phyloP scores from a whole-genome alignment of 2,888 invertebrate genomes.

The Parnassius mnemosyne region DNA sequence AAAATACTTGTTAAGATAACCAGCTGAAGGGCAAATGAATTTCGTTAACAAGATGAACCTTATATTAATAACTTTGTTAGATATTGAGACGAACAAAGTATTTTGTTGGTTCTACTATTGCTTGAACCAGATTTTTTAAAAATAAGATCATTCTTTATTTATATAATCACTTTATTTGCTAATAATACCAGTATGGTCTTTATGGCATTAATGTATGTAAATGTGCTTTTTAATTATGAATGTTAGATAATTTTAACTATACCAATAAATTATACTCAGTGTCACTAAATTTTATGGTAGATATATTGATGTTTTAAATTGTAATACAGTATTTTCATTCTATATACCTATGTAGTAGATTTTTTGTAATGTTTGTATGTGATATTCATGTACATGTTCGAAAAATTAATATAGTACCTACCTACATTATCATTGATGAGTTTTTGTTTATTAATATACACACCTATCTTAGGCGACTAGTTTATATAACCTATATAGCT shows the following conservation, averaged over 20 bases:
- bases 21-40: too few relatives aligned
- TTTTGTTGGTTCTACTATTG: too few relatives aligned
- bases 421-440: background rate
- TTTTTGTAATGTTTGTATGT: slow-evolving; percentile 1
- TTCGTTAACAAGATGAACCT: too few relatives aligned
- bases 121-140: too few relatives aligned
- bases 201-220: background rate
- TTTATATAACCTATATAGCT: too few relatives aligned
- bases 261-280: background rate
- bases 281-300: background rate
- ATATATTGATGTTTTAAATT: background rate
- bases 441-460: background rate
- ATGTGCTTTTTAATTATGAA: background rate
- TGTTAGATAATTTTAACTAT: background rate
- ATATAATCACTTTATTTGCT: too few relatives aligned
- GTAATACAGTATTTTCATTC: background rate
- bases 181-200: too few relatives aligned
- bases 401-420: background rate
- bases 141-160: too few relatives aligned
- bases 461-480: too few relatives aligned
- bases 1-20: too few relatives aligned
- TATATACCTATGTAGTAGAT: background rate
- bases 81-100: too few relatives aligned
- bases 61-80: too few relatives aligned
- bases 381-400: background rate